Conservation (phyloP, 2,888 invertebrate species). For the Acanthosoma haemorrhoidale region DNA sequence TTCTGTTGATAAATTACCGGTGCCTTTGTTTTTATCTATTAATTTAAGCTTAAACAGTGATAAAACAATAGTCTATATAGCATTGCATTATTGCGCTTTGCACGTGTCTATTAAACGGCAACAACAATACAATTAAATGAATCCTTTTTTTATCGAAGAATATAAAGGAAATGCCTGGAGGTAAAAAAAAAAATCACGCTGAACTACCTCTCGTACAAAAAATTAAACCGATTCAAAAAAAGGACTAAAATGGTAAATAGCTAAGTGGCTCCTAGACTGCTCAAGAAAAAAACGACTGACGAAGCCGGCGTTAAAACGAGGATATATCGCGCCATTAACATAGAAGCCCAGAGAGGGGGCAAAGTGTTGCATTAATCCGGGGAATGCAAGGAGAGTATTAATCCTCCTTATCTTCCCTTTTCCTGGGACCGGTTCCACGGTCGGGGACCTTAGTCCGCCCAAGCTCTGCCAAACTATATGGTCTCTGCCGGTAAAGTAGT, state of each 20-base stretch:
- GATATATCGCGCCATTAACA: slow-evolving; percentile 12
- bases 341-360: slow-evolving; percentile 11
- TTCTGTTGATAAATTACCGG: no score
- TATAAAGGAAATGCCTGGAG: neutral
- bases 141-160: neutral
- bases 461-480: slow-evolving; percentile 2
- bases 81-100: no score
- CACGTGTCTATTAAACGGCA: no score
- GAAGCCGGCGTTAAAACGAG: slow-evolving; percentile 14
- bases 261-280: slow-evolving; percentile 5
- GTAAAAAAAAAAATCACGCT: neutral
- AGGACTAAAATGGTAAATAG: slow-evolving; percentile 10
- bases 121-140: neutral
- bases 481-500: neutral
- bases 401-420: slow-evolving; percentile 4
- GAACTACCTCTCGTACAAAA: slow-evolving; percentile 2
- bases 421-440: no score
- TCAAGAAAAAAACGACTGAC: neutral
- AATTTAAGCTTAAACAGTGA: no score
- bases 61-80: no score
- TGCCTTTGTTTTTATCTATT: no score
- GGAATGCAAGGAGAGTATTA: slow-evolving; percentile 10
- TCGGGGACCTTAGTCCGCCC: neutral
- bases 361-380: slow-evolving; percentile 10
- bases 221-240: neutral